Evolutionary conservation across 2,888 invertebrate genomes (phyloP), one percentile per base, ranked within the genome.

Genomic region (Apodemia mormo): DNA sequence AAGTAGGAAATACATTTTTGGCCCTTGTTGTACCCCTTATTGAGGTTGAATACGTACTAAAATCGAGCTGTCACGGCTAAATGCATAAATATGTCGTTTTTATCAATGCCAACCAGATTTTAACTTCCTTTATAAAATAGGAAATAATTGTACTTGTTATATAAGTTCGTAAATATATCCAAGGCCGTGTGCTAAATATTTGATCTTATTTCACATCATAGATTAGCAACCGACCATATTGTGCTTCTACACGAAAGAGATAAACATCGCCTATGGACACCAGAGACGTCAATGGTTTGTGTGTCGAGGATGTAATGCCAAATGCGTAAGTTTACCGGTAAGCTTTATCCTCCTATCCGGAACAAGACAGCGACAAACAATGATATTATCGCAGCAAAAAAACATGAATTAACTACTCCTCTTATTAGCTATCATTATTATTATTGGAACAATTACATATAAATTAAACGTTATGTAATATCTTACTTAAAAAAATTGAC

Each of bases 51-150:
- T 61, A 7, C 33, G 61, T 61, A 61, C 61, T 64, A 64, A 64
- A 58, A 64, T 52, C n/a, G 33, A 33, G 10, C 14, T 64, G 61
- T 64, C 61, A 64, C 14, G 61, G 61, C 61, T 64, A 33, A 64
- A 64, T 64, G 37, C 61, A 64, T 64, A 64, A 64, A 64, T 64
- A 64, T 64, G 61, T 64, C 61, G 61, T 64, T 37, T 64, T 33
- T 37, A 9, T 37, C 61, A 64, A 64, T 64, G 61, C 61, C 61
- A 64, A 64, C 61, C 33, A 64, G 37, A 64, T 37, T 64, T 64
- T 1, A 64, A 64, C 61, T 64, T 64, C 61, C 61, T 64, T 64
- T 64, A 64, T 64, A 12, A 33, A 64, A 64, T 64, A 64, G 61
- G 61, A 64, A 64, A 64, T 33, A 61, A 64, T 64, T 64, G 33